A percentile compares a stretch with the other conserved stretches of the same genome.
Conservation (phyloP, 2,113 vertebrate genomes). For the Dryoscopus gambensis region DNA sequence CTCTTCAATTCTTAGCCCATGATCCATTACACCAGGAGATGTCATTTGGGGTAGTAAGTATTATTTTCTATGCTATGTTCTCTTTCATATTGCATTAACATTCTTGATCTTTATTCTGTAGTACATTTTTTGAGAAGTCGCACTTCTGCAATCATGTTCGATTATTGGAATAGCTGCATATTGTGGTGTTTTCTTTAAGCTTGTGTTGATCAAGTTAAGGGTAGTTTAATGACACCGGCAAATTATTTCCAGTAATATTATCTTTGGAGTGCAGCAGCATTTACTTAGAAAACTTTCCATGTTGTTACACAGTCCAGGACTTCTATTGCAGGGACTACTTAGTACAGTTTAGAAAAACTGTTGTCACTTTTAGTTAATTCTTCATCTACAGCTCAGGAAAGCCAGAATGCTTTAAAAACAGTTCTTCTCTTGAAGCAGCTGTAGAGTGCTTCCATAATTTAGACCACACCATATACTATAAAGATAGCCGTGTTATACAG, state of each 20-base stretch:
- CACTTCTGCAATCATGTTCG: not conserved
- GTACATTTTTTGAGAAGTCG: not conserved
- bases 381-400: not conserved
- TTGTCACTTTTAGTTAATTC: not conserved
- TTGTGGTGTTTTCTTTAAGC: not conserved
- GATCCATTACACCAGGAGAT: slow-evolving; percentile 94
- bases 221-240: not conserved
- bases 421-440: not conserved
- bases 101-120: not conserved
- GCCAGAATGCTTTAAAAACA: not conserved
- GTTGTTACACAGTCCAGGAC: not conserved
- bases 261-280: not conserved
- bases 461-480: not conserved
- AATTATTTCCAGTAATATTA: not conserved
- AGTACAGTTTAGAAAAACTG: not conserved
- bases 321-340: not conserved
- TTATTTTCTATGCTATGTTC: not conserved
- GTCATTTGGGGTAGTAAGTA: slow-evolving; percentile 90
- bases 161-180: not conserved
- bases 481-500: not conserved
- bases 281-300: not conserved
- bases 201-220: not conserved
- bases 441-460: not conserved
- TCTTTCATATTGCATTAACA: not conserved
- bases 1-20: slow-evolving; percentile 92